phyloP scores from a whole-genome alignment of 2,888 invertebrate genomes.

The Caradrina kadenii region DNA sequence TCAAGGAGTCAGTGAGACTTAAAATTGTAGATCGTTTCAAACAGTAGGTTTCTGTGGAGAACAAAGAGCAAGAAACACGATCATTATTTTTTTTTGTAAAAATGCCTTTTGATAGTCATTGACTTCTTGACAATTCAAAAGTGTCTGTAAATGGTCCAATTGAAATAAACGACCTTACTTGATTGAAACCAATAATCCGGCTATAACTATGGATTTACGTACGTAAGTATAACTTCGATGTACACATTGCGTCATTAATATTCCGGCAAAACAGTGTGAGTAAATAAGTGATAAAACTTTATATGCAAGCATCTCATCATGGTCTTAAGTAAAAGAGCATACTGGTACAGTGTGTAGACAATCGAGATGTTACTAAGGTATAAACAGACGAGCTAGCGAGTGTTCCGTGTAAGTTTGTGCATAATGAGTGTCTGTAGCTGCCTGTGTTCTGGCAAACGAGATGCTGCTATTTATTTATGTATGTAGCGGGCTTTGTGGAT shows the following conservation, averaged over 20 bases:
- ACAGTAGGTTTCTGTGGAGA: too few relatives aligned
- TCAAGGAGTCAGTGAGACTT: too few relatives aligned
- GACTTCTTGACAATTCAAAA: too few relatives aligned
- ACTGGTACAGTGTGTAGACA: conserved; percentile 30
- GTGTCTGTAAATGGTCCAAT: too few relatives aligned
- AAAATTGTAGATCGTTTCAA: too few relatives aligned
- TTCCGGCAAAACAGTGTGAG: not conserved
- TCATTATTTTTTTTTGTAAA: too few relatives aligned
- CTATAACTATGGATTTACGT: too few relatives aligned
- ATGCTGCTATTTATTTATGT: not conserved
- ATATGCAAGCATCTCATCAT: not conserved
- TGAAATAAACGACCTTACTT: too few relatives aligned
- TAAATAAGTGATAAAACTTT: not conserved
- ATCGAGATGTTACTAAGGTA: conserved; percentile 58
- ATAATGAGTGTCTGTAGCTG: conserved; percentile 32
- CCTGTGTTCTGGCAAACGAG: conserved; percentile 7
- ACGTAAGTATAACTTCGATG: too few relatives aligned
- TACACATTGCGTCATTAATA: not conserved
- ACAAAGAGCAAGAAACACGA: too few relatives aligned
- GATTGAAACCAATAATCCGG: too few relatives aligned
- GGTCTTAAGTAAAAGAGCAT: conserved; percentile 1
- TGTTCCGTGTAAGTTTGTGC: conserved; percentile 40
- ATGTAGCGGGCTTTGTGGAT: not conserved
- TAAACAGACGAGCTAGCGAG: conserved; percentile 44
- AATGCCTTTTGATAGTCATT: too few relatives aligned